Base-by-base conservation (phyloP, 2,797 vertebrate species). In the Melanotaenia parkinsoni region DNA sequence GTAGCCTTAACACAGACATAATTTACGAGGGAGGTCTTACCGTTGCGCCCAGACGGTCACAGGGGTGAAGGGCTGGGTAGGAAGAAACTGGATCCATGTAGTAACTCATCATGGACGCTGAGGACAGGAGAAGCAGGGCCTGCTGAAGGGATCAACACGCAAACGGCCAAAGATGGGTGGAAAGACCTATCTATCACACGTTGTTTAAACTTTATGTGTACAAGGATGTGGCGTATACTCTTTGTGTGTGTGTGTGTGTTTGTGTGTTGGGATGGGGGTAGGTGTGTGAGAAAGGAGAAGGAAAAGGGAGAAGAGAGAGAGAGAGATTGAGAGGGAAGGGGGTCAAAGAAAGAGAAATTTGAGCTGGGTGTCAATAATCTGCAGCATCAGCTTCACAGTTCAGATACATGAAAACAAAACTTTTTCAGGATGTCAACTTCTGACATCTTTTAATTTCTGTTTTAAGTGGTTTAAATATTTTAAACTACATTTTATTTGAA, bases 71-170 rank as follows among this genome's bases (percentile, higher is more conserved):
- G 82, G 90, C 91, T 30, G 94, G 76, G 78, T 82, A 94, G 83
- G 92, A 91, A 8, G 95, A 92, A 88, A 95, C 76, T 66, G 96
- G 92, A 93, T 98, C 96, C 95, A 95, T 79, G 83, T 97, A 98
- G 94, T 98, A 98, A 95, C 95, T 99, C 97, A 98, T 99, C 85
- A 77, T 85, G 79, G 72, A 82, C 37, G 28, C 83, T 47, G 86
- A 20, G 83, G 91, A 90, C 91, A 87, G 85, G 79, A 88, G 82
- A 79, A 89, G 82, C 88, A 81, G 87, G 81, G 90, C 87, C 92
- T 94, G 92, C 80, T 90, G 83, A 85, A 90, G 72, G 90, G 87
- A 94, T 93, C 90, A 93, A 90, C 86, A 84, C 80, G 51, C 79
- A 83, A 87, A 90, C 86, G 77, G 72, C 83, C 51, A 33, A 81